phyloP scores from a whole-genome alignment of 2,888 invertebrate species.

The Norana najaformis region DNA sequence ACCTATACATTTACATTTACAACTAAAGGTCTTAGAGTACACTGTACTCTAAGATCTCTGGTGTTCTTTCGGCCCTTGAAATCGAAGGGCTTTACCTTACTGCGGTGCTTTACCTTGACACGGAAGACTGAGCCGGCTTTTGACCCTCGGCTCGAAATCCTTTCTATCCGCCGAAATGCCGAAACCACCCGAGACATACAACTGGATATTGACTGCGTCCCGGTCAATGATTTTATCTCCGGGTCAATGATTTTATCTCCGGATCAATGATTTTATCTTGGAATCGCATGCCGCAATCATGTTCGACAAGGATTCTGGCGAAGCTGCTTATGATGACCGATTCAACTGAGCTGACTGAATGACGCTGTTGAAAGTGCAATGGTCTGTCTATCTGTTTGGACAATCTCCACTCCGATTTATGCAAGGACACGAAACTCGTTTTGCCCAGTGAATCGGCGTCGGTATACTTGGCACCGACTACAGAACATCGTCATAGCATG shows the following conservation, averaged over 20 bases:
- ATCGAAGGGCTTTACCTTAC: too few relatives aligned
- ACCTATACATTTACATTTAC: too few relatives aligned
- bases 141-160: neutral
- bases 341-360: constrained; percentile 1
- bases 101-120: too few relatives aligned
- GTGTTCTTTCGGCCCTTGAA: too few relatives aligned
- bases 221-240: neutral
- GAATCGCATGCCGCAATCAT: neutral
- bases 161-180: neutral
- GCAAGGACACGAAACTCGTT: neutral
- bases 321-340: neutral
- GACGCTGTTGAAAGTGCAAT: neutral
- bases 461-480: neutral
- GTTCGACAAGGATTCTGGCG: neutral
- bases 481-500: neutral
- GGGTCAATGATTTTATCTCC: neutral
- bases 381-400: too few relatives aligned
- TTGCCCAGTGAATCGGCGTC: neutral
- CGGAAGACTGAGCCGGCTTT: too few relatives aligned
- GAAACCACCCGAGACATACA: neutral
- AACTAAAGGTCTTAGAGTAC: too few relatives aligned
- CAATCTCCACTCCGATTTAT: neutral
- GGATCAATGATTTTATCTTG: neutral
- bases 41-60: too few relatives aligned
- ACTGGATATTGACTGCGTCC: neutral